Base-by-base conservation (phyloP, 2,797 vertebrate genomes). In the Acanthis flammea region DNA sequence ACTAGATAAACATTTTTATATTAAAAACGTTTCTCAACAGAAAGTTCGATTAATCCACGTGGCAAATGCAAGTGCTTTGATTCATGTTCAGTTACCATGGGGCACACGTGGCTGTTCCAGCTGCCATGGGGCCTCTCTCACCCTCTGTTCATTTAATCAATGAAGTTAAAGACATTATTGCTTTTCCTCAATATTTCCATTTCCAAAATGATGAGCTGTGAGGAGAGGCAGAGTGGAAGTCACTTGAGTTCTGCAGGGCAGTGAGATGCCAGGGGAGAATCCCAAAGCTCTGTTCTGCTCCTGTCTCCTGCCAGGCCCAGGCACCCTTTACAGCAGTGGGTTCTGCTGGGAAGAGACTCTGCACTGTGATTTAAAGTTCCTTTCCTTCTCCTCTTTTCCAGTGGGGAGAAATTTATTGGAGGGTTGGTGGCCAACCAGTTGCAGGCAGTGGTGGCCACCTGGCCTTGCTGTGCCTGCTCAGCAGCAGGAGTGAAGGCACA, bases 241-340 rank as follows among this genome's bases (percentile, higher is more conserved):
- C 5, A 3, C 17, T 39, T 28, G 68, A 44, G 37, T 19, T 41
- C 33, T 74, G 37, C 51, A 39, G 10, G 3, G 5, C 61, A 77
- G 14, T 9, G 28, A 51, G 60, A 16, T n/a, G 53, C 17, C 44
- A 39, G 41, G 51, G 50, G 48, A 62, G 53, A 75, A 71, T 12
- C 57, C 50, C 24, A 19, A 57, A 89, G 21, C 37, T 58, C 53
- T 31, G 9, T 9, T 71, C 73, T 86, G 23, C 45, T 50, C 54
- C 28, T 5, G 5, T 17, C 39, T 67, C 63, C 85, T 68, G 27
- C 51, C 65, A 65, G 48, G 39, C 61, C 39, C 1, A 2, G 50
- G 25, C 37, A 42, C 25, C n/a, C n/a, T 44, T 57, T 7, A 27
- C 47, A 60, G 33, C 51, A 58, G 25, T 0, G 0, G 5, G 3